These are phyloP conservation scores for Hydriomena furcata DNA, from an alignment of 2,888 invertebrate genomes.

Conservation along the genomic window DNA sequence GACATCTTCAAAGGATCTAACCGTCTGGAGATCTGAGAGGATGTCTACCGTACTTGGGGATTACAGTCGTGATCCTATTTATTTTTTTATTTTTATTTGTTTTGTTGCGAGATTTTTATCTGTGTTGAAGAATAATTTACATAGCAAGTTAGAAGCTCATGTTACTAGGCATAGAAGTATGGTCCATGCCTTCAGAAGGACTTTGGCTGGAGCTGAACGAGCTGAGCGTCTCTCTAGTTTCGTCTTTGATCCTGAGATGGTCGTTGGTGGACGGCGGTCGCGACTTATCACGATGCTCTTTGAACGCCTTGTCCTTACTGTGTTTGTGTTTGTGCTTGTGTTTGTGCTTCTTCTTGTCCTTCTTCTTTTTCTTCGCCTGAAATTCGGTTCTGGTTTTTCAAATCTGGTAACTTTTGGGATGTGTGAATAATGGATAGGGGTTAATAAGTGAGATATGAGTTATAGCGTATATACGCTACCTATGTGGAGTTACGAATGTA, in stretches of 20 bases:
- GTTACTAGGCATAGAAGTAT: conserved; percentile 69
- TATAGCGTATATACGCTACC: too few species aligned
- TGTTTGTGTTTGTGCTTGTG: conserved; percentile 96
- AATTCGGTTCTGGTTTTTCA: conserved; percentile 18
- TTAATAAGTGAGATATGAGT: too few species aligned
- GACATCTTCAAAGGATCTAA: too few species aligned
- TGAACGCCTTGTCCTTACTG: conserved; percentile 72
- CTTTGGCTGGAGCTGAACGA: conserved; percentile 90
- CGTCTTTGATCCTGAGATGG: conserved; percentile 86
- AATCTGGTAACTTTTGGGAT: not conserved
- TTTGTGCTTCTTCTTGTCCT: conserved; percentile 92
- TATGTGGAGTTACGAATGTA: too few species aligned
- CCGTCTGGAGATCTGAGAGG: too few species aligned
- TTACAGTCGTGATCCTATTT: too few species aligned
- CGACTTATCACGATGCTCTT: conserved; percentile 76
- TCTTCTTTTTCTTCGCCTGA: conserved; percentile 88
- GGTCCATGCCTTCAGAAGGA: conserved; percentile 78
- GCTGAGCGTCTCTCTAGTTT: conserved; percentile 89
- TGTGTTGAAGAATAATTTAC: too few species aligned
- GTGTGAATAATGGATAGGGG: not conserved
- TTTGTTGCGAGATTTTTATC: too few species aligned
- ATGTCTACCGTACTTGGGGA: too few species aligned
- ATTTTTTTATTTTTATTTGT: too few species aligned
- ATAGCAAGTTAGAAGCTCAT: conserved; percentile 40
- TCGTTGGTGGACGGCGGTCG: conserved; percentile 70